phyloP scores from a whole-genome alignment of 2,113 vertebrate species.

The Planiliza haematocheilus region DNA sequence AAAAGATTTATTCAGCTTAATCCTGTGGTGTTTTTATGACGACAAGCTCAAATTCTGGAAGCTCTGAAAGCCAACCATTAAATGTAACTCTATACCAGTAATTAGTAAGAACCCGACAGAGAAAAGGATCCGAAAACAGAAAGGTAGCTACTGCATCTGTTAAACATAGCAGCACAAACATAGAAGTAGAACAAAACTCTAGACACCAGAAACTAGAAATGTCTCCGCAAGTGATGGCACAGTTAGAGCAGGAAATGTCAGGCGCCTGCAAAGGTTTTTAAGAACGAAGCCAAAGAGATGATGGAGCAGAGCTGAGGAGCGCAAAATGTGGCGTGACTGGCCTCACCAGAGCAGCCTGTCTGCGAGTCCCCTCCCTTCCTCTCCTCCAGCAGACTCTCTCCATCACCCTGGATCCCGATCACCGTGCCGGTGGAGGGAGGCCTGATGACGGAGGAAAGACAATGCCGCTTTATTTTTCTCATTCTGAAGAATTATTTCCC shows the following conservation, averaged over 20 bases:
- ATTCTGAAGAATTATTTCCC: neutral
- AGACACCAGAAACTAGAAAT: neutral
- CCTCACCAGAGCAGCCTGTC: slow-evolving; percentile 88
- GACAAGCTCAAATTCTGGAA: no score
- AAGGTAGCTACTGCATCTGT: neutral
- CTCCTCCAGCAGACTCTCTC: slow-evolving; percentile 91
- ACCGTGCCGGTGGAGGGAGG: slow-evolving; percentile 94
- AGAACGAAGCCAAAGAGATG: slow-evolving; percentile 12
- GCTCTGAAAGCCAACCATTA: no score
- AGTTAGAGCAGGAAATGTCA: neutral
- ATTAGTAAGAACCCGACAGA: neutral
- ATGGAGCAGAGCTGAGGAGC: slow-evolving; percentile 31
- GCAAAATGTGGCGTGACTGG: slow-evolving; percentile 1
- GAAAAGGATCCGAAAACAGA: neutral
- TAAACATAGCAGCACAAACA: neutral
- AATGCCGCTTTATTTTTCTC: slow-evolving; percentile 7
- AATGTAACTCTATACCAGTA: neutral
- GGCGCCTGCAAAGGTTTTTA: slow-evolving; percentile 20
- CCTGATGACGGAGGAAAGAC: slow-evolving; percentile 76
- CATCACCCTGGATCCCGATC: slow-evolving; percentile 90
- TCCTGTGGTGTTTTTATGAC: no score
- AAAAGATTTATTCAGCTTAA: no score
- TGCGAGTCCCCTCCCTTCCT: slow-evolving; percentile 91
- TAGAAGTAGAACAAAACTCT: slow-evolving; percentile 11
- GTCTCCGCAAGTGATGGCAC: neutral